Evolutionary conservation across 2,797 vertebrate species (phyloP).

Genomic region (Acanthurus lineatus): DNA sequence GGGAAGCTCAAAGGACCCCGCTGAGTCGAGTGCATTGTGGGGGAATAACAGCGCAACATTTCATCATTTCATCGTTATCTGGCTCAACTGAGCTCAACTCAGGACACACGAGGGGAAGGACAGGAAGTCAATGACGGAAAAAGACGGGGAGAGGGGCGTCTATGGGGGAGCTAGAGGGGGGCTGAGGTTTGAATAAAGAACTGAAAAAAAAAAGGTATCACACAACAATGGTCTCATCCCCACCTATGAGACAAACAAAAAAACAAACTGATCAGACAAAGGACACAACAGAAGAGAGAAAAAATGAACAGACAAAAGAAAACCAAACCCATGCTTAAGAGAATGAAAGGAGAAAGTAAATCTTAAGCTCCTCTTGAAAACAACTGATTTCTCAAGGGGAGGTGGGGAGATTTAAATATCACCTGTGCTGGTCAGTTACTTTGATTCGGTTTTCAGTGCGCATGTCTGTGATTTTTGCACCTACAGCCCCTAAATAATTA

Average conservation of each 20-base stretch:
- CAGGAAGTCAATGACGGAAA: too few species aligned
- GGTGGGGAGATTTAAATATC: too few species aligned
- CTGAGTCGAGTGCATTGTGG: conserved; percentile 84
- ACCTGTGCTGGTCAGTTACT: neutral
- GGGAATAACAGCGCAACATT: conserved; percentile 85
- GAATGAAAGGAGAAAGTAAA: neutral
- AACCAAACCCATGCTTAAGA: conserved; percentile 44
- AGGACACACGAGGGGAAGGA: conserved; percentile 70
- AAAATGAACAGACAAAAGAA: conserved; percentile 48
- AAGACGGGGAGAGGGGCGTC: conserved; percentile 52
- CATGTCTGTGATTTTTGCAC: neutral
- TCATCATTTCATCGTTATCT: conserved; percentile 79
- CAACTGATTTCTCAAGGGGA: neutral
- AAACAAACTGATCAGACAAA: conserved; percentile 78
- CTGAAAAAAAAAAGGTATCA: conserved; percentile 66
- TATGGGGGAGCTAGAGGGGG: conserved; percentile 52
- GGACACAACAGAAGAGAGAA: conserved; percentile 62
- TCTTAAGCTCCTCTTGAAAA: neutral
- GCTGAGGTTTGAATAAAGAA: conserved; percentile 50
- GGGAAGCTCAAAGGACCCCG: conserved; percentile 83
- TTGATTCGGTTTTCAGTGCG: neutral
- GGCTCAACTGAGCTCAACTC: conserved; percentile 67
- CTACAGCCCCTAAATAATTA: neutral
- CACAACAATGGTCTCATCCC: conserved; percentile 82
- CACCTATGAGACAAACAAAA: conserved; percentile 86